Conservation (phyloP, 2,888 invertebrate species). For the Toxonevra muliebris region DNA sequence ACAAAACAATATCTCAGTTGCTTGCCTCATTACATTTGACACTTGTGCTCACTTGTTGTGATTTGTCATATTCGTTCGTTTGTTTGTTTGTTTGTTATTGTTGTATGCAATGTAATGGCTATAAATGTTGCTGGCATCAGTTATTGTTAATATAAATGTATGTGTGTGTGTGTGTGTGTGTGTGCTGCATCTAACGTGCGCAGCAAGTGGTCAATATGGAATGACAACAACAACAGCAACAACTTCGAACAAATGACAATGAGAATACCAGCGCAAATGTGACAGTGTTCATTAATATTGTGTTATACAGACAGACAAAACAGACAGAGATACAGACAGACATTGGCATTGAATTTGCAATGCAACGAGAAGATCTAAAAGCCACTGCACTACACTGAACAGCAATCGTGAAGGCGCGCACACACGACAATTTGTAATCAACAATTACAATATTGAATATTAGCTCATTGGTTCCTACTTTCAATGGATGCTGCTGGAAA, state of each 20-base stretch:
- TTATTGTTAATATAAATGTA: conserved; percentile 6
- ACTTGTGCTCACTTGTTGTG: conserved; percentile 51
- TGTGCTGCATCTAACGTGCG: conserved; percentile 40
- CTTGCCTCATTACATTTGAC: conserved; percentile 37
- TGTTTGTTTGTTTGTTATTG: too few relatives aligned
- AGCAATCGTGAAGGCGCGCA: background rate
- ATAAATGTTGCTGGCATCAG: conserved; percentile 1
- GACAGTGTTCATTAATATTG: conserved; percentile 47
- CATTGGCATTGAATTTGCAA: too few relatives aligned
- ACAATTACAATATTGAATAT: conserved; percentile 59
- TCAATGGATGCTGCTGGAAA: conserved; percentile 11
- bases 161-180: conserved; percentile 3
- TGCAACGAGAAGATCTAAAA: too few relatives aligned
- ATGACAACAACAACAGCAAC: conserved; percentile 32
- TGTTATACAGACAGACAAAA: background rate
- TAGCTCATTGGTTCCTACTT: conserved; percentile 49
- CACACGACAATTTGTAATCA: conserved; percentile 51
- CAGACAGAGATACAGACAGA: too few relatives aligned
- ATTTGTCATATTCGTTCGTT: conserved; percentile 46
- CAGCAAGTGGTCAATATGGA: conserved; percentile 42
- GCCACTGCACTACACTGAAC: too few relatives aligned
- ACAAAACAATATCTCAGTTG: conserved; percentile 39
- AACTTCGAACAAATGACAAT: conserved; percentile 23
- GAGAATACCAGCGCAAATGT: conserved; percentile 45
- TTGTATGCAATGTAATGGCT: too few relatives aligned